Base-by-base conservation (phyloP, 2,888 invertebrate genomes). In the Acanthosoma haemorrhoidale region DNA sequence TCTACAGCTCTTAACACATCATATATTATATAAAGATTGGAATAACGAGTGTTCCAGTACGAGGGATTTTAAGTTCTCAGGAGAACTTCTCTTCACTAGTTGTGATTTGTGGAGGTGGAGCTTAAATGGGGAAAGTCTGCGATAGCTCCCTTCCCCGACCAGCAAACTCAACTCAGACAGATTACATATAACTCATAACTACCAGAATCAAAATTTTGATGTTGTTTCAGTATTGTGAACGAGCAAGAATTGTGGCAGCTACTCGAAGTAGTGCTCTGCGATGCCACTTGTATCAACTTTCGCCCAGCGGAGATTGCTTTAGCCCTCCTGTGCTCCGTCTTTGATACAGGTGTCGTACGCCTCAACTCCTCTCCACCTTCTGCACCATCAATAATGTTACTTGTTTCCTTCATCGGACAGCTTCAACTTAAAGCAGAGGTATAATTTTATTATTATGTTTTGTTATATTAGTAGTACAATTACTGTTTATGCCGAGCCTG, bases 251-350 rank as follows among this genome's bases (percentile, higher is more conserved):
- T 89, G 68, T 82, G 85, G 73, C 86, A 87, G 76, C 83, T 88
- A 74, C 80, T 94, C 76, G 91, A 92, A 81, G 88, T 91, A 73
- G 84, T 90, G 57, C 84, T 86, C 72, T 89, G 91, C 77, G 89
- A 91, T 80, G 87, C 89, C 2, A 84, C 85, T 70, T 90, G 91
- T 74, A 88, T 88, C 38, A 88, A 87, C 79, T 86, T 88, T 70
- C 58, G 70, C 13, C 66, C 70, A 5, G 70, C 68, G 3, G 88
- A 89, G 72, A 82, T 93, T 73, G 92, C 92, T 11, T 82, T 94
- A 60, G 89, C 91, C 66, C 82, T 94, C 73, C 83, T 94, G 74
- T 88, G 88, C 78, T 82, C 86, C 74, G 89, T 91, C 77, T 82
- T 92, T 74, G 89, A 87, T 78, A 79, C 81, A 73, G 83, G 79